Evolutionary conservation across 2,113 vertebrate species (phyloP).

Genomic region (Rattus rattus): DNA sequence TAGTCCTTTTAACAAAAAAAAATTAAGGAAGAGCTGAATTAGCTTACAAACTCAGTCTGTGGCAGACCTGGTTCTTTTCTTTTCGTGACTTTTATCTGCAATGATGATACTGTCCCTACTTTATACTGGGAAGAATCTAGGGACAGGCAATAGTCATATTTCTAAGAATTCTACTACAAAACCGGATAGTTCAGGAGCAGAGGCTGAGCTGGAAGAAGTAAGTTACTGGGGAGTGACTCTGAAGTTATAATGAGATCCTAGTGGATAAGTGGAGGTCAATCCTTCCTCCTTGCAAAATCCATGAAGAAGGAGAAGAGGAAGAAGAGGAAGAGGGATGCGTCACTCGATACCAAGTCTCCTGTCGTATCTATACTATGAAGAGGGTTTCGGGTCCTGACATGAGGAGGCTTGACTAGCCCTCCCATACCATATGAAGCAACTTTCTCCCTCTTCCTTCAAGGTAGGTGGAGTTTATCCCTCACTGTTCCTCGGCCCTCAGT

Average conservation of each 20-base stretch:
- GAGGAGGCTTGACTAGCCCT: neutral
- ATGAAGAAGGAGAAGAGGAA: neutral
- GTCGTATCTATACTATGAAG: neutral
- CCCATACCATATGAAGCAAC: neutral
- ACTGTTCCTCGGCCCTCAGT: neutral
- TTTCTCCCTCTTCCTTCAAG: neutral
- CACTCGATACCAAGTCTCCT: neutral
- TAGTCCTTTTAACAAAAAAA: neutral
- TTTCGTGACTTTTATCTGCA: neutral
- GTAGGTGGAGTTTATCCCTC: neutral
- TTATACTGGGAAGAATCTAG: neutral
- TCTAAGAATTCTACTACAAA: neutral
- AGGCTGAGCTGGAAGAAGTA: neutral
- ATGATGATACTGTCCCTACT: neutral
- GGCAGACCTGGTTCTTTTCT: neutral
- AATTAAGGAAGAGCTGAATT: neutral
- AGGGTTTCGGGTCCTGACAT: neutral
- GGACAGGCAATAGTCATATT: neutral
- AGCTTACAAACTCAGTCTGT: neutral
- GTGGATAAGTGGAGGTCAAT: neutral
- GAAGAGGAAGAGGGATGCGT: neutral
- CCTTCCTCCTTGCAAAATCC: neutral
- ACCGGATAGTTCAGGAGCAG: neutral
- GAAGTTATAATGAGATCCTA: neutral
- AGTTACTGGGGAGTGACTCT: neutral